A percentile compares a stretch with the other conserved stretches of the same genome.
These are phyloP conservation scores for Papilio protenor DNA, from an alignment of 2,888 invertebrate species.

Conservation along the genomic window DNA sequence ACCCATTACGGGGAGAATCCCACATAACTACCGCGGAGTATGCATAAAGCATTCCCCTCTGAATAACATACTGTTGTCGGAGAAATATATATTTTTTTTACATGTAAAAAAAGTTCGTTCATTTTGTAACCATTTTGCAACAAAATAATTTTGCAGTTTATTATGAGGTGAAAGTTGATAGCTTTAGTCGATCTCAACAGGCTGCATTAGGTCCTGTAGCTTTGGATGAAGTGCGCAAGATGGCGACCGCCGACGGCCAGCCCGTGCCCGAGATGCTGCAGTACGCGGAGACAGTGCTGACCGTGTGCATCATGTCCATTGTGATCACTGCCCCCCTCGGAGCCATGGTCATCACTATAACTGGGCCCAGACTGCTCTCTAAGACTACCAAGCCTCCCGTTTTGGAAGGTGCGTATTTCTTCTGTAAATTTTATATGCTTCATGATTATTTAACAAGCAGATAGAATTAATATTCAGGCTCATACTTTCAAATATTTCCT, in stretches of 20 bases:
- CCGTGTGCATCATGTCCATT: slow-evolving; percentile 91
- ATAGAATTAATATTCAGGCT: neutral
- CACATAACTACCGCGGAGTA: no score
- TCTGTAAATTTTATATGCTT: neutral
- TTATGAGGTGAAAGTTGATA: neutral
- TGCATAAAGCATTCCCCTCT: no score
- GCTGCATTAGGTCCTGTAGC: slow-evolving; percentile 93
- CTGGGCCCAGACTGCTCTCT: slow-evolving; percentile 90
- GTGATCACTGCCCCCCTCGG: slow-evolving; percentile 93
- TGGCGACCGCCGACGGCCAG: slow-evolving; percentile 60
- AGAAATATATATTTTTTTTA: no score
- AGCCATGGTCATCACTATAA: slow-evolving; percentile 91
- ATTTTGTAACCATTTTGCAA: no score
- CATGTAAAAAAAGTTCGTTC: no score
- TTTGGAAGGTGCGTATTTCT: slow-evolving; percentile 81
- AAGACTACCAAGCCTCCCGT: slow-evolving; percentile 89
- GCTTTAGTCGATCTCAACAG: slow-evolving; percentile 61
- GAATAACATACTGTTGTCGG: no score
- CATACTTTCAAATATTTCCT: neutral
- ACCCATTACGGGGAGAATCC: no score
- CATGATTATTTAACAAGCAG: neutral
- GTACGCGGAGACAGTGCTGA: slow-evolving; percentile 89
- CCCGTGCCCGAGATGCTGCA: slow-evolving; percentile 76
- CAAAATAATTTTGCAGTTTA: neutral
- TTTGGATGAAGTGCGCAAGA: slow-evolving; percentile 85